Evolutionary conservation across 2,797 vertebrate genomes (phyloP).

Genomic region (Peromyscus nudipes): DNA sequence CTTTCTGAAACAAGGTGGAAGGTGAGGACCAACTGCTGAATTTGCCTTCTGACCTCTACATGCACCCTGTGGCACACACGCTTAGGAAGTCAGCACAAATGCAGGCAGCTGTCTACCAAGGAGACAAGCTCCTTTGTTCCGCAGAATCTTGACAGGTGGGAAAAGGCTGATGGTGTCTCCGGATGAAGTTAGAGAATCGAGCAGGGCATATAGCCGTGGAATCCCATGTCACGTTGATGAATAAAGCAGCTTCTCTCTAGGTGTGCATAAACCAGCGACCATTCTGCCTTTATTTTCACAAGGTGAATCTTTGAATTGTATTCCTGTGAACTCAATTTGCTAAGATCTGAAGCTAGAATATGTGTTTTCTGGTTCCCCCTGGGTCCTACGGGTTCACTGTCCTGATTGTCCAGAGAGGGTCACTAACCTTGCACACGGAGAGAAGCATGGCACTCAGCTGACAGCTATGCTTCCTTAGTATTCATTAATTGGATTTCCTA

Average conservation of each 20-base stretch:
- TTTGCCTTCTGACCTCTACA: background rate
- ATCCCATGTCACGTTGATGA: background rate
- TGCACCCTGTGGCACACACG: background rate
- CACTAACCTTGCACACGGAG: background rate
- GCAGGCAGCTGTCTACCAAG: background rate
- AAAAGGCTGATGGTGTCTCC: rapidly evolving
- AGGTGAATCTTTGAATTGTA: background rate
- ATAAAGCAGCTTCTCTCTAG: background rate
- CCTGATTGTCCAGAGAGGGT: rapidly evolving
- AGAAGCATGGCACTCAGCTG: rapidly evolving
- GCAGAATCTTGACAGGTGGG: background rate
- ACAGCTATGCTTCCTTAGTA: background rate
- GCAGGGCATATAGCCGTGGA: background rate
- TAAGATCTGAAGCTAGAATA: background rate
- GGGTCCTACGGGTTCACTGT: background rate
- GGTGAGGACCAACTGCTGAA: background rate
- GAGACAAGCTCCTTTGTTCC: background rate
- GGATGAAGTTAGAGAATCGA: background rate
- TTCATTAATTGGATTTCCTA: background rate
- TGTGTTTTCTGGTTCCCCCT: background rate
- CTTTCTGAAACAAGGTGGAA: background rate
- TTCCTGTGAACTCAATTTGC: no score
- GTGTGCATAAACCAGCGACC: rapidly evolving
- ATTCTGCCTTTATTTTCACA: background rate
- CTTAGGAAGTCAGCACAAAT: background rate